phyloP scores from a whole-genome alignment of 2,113 vertebrate genomes.

The Callaeas wilsoni region DNA sequence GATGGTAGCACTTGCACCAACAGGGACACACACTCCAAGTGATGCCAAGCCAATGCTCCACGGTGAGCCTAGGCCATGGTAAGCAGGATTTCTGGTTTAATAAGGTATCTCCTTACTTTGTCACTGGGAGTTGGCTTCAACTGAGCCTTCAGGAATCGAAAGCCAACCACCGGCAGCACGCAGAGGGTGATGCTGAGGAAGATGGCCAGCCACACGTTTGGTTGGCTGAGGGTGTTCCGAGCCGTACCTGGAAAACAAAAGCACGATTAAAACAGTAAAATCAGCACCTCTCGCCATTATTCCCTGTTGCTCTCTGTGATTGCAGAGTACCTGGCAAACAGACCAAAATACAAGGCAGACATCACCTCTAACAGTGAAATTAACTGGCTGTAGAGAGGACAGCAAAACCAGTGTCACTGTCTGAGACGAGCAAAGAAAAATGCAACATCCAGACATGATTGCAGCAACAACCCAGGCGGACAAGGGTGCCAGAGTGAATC shows the following conservation, averaged over 20 bases:
- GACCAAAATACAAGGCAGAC: not conserved
- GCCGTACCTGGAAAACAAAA: constrained; percentile 78
- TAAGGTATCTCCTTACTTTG: constrained; percentile 73
- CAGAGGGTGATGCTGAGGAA: constrained; percentile 84
- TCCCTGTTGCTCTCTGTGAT: not conserved
- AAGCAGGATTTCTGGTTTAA: not conserved
- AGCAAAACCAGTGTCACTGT: not conserved
- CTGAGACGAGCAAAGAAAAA: not conserved
- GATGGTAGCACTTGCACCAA: not conserved
- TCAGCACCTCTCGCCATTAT: not conserved
- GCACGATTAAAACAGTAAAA: not conserved
- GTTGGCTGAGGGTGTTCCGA: constrained; percentile 85
- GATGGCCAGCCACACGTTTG: constrained; percentile 85
- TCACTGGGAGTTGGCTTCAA: constrained; percentile 80
- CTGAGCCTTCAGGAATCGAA: constrained; percentile 78
- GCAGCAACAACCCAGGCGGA: not conserved
- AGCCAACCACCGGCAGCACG: constrained; percentile 78
- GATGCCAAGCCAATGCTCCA: not conserved
- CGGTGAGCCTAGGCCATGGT: rapidly evolving
- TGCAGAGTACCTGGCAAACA: not conserved
- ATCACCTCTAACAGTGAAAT: not conserved
- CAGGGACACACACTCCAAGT: not conserved
- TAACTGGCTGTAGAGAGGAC: not conserved
- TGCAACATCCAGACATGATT: not conserved
- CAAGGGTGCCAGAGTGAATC: not conserved